Evolutionary conservation across 2,888 invertebrate species (phyloP), one percentile per base, ranked within the genome.

Genomic region (Leuctra nigra): DNA sequence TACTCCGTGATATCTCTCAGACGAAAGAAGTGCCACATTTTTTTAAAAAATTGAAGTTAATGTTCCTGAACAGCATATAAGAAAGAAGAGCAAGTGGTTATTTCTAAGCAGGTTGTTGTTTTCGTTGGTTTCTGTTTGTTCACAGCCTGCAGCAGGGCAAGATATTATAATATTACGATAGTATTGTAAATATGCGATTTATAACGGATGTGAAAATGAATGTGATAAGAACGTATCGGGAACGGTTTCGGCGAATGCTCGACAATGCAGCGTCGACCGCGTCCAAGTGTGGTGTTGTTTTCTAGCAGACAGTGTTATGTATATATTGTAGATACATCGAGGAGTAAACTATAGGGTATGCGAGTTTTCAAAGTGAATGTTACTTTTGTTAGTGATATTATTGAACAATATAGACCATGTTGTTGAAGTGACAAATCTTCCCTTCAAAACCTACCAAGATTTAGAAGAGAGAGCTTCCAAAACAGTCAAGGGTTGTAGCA

Each of bases 41-140:
- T 62, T 61, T 63, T 63, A 22, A 23, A 63, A 63, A 65, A 61
- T 58, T 62, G 61, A 64, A 61, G 66, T 68, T 70, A 72, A 74
- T 73, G 74, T 75, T 75, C 74, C 75, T 75, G 72, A 72, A 72
- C 74, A 74, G 73, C 73, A 72, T 73, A 72, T 71, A 73, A 70
- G 68, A 67, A 68, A 62, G 61, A 61, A 61, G 61, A 61, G 61
- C 60, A 53, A n/a, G 60, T 57, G 56, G 58, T 60, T 61, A 56
- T 58, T 58, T 59, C 58, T 60, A 59, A 61, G 59, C 58, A 59
- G 61, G 57, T 57, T 56, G 58, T 59, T 62, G 60, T 61, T 62
- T 62, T 58, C 59, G 59, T 61, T 61, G 61, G 60, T 57, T 58
- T 60, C 60, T 61, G 61, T 58, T 56, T 44, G 59, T 62, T 59